Evolutionary conservation across 92 coral and sea anemone genomes (phyloP), one percentile per base, ranked within the genome.

Genomic region (Heteractis magnifica): DNA sequence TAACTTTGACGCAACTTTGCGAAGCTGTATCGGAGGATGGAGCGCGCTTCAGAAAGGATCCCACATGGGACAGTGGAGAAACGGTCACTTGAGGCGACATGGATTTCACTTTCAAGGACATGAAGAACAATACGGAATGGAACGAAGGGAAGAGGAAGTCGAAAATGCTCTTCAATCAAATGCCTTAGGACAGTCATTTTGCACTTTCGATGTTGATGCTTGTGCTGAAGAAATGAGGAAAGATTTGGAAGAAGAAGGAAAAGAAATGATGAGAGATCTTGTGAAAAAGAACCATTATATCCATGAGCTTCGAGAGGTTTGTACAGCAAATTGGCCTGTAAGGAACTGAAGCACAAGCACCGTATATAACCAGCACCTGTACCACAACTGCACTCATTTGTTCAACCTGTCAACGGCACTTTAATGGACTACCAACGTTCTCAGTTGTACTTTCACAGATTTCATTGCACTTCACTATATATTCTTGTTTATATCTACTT

Each of bases 231-330:
- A 65, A 49, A 11, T 48, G 62, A n/a, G 49, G 34, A 52, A 49
- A 2, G 59, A 65, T 68, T 80, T 65, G 14, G 62, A 65, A 19
- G 13, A 64, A n/a, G 83, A 80, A 16, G 60, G 16, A 26, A 6
- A 51, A 64, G 77, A 81, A 58, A 58, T 12, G 21, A 75, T 88
- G 85, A 90, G 90, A 51, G 91, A 93, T 74, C 60, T 91, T 81
- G 94, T 91, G 68, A 91, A 86, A 70, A 89, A 87, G 82, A 89
- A 89, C 84, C 84, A 85, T 79, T 82, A 75, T 59, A 86, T 90
- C 20, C 87, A 88, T 62, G 94, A 91, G 75, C 79, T 93, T 89
- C 86, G 80, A 72, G 79, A 93, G 97, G 94, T 91, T 93, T 92
- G 97, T 93, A 75, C 10, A 62, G 79, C 52, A 74, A 71, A 85